phyloP scores from a whole-genome alignment of 2,113 vertebrate genomes.

The Bucco capensis region DNA sequence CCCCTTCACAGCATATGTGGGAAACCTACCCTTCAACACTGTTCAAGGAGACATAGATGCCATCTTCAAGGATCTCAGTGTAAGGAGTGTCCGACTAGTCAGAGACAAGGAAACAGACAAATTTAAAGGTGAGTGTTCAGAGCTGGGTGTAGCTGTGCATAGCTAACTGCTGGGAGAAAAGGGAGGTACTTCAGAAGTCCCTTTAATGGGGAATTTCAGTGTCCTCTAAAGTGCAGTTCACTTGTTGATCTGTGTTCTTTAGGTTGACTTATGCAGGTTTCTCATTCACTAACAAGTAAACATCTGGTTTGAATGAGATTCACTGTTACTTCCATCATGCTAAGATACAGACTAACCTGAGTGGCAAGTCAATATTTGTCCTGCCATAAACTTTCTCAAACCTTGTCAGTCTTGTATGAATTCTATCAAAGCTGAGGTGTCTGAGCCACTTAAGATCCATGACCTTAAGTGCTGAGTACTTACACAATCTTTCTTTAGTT shows the following conservation, averaged over 20 bases:
- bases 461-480: not conserved
- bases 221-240: not conserved
- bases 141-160: not conserved
- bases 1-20: slow-evolving; percentile 96
- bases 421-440: not conserved
- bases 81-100: slow-evolving; percentile 93
- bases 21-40: slow-evolving; percentile 95
- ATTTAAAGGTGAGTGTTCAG: slow-evolving; percentile 89
- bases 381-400: not conserved
- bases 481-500: not conserved
- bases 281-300: not conserved
- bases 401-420: not conserved
- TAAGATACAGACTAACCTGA: not conserved
- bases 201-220: not conserved
- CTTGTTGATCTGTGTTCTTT: not conserved
- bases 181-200: not conserved
- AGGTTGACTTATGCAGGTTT: not conserved
- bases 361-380: not conserved
- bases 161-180: not conserved
- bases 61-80: slow-evolving; percentile 94
- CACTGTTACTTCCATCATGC: not conserved
- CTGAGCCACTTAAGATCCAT: not conserved
- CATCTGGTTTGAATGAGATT: not conserved
- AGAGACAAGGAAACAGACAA: slow-evolving; percentile 99
- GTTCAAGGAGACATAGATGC: slow-evolving; percentile 97